phyloP scores from a whole-genome alignment of 1,140 invertebrate species.

The Nasonia longicornis region DNA sequence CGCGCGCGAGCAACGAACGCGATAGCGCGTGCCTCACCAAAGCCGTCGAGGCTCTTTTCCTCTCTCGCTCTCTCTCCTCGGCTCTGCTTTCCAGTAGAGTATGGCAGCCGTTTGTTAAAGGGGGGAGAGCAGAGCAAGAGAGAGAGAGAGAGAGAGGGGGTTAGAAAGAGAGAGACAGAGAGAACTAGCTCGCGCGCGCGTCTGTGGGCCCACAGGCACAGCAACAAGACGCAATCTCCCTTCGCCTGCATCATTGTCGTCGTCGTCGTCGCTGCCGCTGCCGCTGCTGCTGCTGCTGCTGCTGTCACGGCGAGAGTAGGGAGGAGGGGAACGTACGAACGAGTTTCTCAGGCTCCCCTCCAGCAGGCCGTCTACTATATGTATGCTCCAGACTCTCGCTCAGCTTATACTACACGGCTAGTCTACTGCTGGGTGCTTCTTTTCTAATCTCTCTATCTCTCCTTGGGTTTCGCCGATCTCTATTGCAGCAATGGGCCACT shows the following conservation, averaged over 20 bases:
- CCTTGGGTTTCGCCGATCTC: neutral
- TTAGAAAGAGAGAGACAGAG: neutral
- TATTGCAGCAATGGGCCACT: constrained; percentile 2
- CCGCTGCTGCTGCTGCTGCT: neutral
- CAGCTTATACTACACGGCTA: neutral
- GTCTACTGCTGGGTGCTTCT: neutral
- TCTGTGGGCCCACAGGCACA: constrained; percentile 23
- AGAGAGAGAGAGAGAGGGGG: neutral
- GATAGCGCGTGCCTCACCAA: constrained; percentile 41
- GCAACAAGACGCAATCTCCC: constrained; percentile 23
- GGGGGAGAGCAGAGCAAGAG: neutral
- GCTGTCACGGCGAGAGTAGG: neutral
- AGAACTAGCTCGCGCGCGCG: constrained; percentile 17
- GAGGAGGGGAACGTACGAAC: constrained; percentile 12
- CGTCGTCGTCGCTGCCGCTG: neutral
- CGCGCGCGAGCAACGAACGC: constrained; percentile 5
- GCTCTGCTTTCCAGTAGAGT: constrained; percentile 11
- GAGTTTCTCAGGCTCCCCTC: constrained; percentile 5
- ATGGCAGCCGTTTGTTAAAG: neutral
- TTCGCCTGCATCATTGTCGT: constrained; percentile 2
- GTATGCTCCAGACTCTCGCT: neutral
- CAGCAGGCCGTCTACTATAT: neutral
- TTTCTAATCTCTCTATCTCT: neutral
- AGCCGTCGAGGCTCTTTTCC: constrained; percentile 26
- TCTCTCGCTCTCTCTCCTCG: constrained; percentile 20